These are phyloP conservation scores for Drosophila cyrtoloma DNA, from an alignment of 2,888 invertebrate species.

Conservation along the genomic window DNA sequence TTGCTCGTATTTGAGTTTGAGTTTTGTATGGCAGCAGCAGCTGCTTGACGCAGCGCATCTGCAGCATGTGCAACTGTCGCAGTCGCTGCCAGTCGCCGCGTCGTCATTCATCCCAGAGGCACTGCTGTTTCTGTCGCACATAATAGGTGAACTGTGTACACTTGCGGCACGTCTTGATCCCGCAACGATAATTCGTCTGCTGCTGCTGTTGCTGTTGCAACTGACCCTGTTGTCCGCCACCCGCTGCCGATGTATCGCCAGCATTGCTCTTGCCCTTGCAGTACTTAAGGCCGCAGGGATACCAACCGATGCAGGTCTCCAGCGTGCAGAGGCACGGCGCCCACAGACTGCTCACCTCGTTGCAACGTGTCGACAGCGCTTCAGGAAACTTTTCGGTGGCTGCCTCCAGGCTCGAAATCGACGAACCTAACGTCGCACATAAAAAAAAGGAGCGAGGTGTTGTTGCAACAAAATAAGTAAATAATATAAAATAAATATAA, in stretches of 20 bases:
- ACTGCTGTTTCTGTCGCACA: slow-evolving; percentile 92
- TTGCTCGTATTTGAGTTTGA: slow-evolving; percentile 9
- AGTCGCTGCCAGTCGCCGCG: slow-evolving; percentile 84
- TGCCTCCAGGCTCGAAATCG: slow-evolving; percentile 90
- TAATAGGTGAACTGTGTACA: slow-evolving; percentile 95
- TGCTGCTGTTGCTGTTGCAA: slow-evolving; percentile 58
- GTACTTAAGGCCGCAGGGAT: slow-evolving; percentile 97
- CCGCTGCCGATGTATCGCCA: slow-evolving; percentile 72
- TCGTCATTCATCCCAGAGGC: slow-evolving; percentile 92
- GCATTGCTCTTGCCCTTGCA: slow-evolving; percentile 92
- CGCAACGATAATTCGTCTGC: slow-evolving; percentile 93
- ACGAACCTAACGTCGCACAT: slow-evolving; percentile 87
- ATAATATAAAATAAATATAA: not conserved
- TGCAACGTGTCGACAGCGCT: slow-evolving; percentile 87
- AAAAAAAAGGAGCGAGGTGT: not conserved
- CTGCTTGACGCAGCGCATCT: slow-evolving; percentile 62
- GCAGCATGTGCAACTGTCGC: slow-evolving; percentile 78
- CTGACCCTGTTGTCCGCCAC: slow-evolving; percentile 41
- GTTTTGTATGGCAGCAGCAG: slow-evolving; percentile 13
- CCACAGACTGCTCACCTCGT: slow-evolving; percentile 89
- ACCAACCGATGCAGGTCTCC: slow-evolving; percentile 97
- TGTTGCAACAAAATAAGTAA: slow-evolving; percentile 3
- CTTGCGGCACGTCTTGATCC: slow-evolving; percentile 97
- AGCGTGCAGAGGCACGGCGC: slow-evolving; percentile 93
- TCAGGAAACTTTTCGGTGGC: slow-evolving; percentile 90